Base-by-base conservation (phyloP, 2,888 invertebrate genomes). In the Tethea ocularis region DNA sequence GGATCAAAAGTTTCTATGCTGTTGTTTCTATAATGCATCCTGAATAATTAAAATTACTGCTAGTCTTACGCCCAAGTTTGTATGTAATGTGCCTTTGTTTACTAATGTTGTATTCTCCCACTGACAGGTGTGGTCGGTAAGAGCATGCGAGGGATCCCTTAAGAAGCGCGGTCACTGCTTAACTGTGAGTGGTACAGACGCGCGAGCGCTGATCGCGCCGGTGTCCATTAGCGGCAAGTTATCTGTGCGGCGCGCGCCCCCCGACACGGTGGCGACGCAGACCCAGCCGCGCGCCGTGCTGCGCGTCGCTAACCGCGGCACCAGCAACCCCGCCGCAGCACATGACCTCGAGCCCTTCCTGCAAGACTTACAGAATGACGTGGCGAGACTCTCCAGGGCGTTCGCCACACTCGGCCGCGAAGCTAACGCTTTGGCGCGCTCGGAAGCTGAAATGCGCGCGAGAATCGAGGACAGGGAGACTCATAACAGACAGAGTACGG, bases 141-240 rank as follows among this genome's bases (percentile, higher is more conserved):
- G 89, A 69, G 85, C 90, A 7, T 93, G 92, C 67, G 92, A 92
- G 71, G 92, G 92, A 0, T 80, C 87, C n/a, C 76, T 93, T 20
- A 91, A 87, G 69, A 89, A 87, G 72, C 86, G 90, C 36, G 87
- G 86, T 0, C 89, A 87, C 67, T 88, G 89, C 61, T 69, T 93
- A 58, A 57, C 76, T n/a, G 84, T 91, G 58, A 77, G 62, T 17
- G 91, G 88, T 0, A 38, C 66, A 22, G 87, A 92, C 62, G 91
- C 88, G 15, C 80, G 77, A 36, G 90, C 89, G 0, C 68, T 93
- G 56, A 74, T 81, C 7, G 75, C 87, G 22, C 82, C 86, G 0
- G 69, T 73, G 24, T 63, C 82, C 10, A 82, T 93, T 64, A 86
- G 77, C 67, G 84, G 86, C 54, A 90, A 88, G 69, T 72, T 93